These are phyloP conservation scores for Marcusenius ussheri DNA, from an alignment of 2,113 vertebrate genomes.

Conservation along the genomic window DNA sequence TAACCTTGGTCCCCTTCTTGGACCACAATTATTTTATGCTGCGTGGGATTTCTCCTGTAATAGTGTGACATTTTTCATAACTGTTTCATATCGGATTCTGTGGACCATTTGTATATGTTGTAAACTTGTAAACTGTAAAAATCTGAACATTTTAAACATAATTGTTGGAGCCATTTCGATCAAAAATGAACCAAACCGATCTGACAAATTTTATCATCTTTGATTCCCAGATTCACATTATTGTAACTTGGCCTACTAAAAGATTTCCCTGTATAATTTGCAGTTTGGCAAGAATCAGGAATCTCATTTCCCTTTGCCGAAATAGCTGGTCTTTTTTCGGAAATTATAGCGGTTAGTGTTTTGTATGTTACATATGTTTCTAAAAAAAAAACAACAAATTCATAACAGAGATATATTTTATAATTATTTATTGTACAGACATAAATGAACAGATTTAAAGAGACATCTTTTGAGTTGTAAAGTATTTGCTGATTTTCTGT, in stretches of 20 bases:
- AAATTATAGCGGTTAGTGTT: conserved; percentile 62
- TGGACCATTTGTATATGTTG: conserved; percentile 39
- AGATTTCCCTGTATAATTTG: conserved; percentile 27
- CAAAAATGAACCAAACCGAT: conserved; percentile 8
- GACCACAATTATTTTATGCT: conserved; percentile 1
- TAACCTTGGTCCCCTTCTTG: conserved; percentile 30
- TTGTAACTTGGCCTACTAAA: conserved; percentile 9
- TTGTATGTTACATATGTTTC: conserved; percentile 73
- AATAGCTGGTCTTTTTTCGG: conserved; percentile 94
- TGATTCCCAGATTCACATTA: conserved; percentile 14
- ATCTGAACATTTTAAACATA: conserved; percentile 5
- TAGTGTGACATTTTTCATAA: conserved; percentile 42
- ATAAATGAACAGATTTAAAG: conserved; percentile 53
- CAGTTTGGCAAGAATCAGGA: conserved; percentile 37
- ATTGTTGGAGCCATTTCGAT: background rate
- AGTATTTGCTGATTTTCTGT: conserved; percentile 41
- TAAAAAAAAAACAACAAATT: conserved; percentile 61
- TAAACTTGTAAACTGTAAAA: conserved; percentile 45
- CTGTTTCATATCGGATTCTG: conserved; percentile 40
- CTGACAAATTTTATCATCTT: conserved; percentile 16
- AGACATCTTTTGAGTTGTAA: conserved; percentile 52
- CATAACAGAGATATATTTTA: conserved; percentile 87
- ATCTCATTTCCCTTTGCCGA: conserved; percentile 63
- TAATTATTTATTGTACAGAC: conserved; percentile 96
- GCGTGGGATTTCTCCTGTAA: conserved; percentile 28